A percentile compares a stretch with the other conserved stretches of the same genome.
These are phyloP conservation scores for Carassius auratus DNA, from an alignment of 2,113 vertebrate species.

Conservation along the genomic window DNA sequence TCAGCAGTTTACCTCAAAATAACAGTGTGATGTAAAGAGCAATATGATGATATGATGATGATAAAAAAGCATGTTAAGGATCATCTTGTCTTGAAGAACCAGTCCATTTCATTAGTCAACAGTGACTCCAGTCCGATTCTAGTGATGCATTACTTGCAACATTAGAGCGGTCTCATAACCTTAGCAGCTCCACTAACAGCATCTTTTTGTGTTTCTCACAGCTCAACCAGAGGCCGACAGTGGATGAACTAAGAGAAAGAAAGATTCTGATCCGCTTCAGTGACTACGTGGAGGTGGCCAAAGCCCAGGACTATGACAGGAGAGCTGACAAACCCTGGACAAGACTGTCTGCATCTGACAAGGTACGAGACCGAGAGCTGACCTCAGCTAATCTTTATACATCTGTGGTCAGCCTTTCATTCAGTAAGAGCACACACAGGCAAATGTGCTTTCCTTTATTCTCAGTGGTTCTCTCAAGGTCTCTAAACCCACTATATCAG, in stretches of 20 bases:
- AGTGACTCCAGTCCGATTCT: too few relatives aligned
- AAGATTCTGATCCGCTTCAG: constrained; percentile 99
- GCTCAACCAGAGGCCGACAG: constrained; percentile 97
- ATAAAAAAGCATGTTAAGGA: too few relatives aligned
- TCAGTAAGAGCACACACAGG: not conserved
- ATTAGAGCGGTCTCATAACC: not conserved
- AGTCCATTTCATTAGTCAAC: too few relatives aligned
- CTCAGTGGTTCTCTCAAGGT: not conserved
- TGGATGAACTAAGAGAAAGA: constrained; percentile 94
- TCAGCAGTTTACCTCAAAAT: too few relatives aligned
- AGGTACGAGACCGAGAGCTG: constrained; percentile 75
- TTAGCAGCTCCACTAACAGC: not conserved
- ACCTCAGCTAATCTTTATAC: not conserved
- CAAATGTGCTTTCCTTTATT: not conserved
- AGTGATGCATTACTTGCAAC: not conserved
- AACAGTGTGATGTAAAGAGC: too few relatives aligned
- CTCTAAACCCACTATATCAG: not conserved
- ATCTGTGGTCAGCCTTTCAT: not conserved
- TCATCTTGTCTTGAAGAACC: too few relatives aligned
- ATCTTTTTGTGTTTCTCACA: constrained; percentile 56
- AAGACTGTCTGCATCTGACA: constrained; percentile 93
- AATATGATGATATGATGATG: too few relatives aligned
- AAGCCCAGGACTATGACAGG: constrained; percentile 98
- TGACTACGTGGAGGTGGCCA: constrained; percentile 98
- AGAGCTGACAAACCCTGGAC: constrained; percentile 99